phyloP scores from a whole-genome alignment of 2,888 invertebrate species.

The Mythimna ferrago region DNA sequence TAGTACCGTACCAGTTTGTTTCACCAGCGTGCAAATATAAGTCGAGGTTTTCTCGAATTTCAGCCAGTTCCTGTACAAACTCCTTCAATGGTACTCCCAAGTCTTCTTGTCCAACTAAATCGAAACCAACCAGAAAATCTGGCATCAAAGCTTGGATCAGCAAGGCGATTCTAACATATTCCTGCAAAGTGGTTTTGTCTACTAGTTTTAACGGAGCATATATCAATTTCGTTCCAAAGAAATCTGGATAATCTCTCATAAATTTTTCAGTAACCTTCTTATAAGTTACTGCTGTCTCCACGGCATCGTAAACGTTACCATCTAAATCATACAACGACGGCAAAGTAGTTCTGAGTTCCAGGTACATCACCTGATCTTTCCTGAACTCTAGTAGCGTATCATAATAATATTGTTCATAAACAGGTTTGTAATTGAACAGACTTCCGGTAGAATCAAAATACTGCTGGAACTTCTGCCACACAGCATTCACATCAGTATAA shows the following conservation, averaged over 20 bases:
- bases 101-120: slow-evolving; percentile 96
- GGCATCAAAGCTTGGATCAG: slow-evolving; percentile 90
- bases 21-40: slow-evolving; percentile 96
- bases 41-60: slow-evolving; percentile 87
- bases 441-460: slow-evolving; percentile 89
- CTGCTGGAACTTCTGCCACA: slow-evolving; percentile 91
- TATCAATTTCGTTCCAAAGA: slow-evolving; percentile 93
- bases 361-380: slow-evolving; percentile 93
- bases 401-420: slow-evolving; percentile 92
- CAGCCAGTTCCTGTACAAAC: slow-evolving; percentile 90
- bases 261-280: slow-evolving; percentile 91
- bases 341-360: slow-evolving; percentile 92
- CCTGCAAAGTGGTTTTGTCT: slow-evolving; percentile 77
- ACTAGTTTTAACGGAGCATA: slow-evolving; percentile 92
- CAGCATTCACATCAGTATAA: slow-evolving; percentile 90
- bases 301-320: slow-evolving; percentile 88
- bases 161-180: slow-evolving; percentile 85
- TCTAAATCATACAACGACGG: slow-evolving; percentile 92
- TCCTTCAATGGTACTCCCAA: slow-evolving; percentile 91
- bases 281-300: slow-evolving; percentile 90
- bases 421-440: slow-evolving; percentile 91
- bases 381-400: slow-evolving; percentile 91
- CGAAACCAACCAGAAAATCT: slow-evolving; percentile 94
- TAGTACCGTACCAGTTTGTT: slow-evolving; percentile 93
- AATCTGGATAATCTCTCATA: slow-evolving; percentile 91